phyloP scores from a whole-genome alignment of 2,797 vertebrate genomes.

The Pelodytes ibericus region DNA sequence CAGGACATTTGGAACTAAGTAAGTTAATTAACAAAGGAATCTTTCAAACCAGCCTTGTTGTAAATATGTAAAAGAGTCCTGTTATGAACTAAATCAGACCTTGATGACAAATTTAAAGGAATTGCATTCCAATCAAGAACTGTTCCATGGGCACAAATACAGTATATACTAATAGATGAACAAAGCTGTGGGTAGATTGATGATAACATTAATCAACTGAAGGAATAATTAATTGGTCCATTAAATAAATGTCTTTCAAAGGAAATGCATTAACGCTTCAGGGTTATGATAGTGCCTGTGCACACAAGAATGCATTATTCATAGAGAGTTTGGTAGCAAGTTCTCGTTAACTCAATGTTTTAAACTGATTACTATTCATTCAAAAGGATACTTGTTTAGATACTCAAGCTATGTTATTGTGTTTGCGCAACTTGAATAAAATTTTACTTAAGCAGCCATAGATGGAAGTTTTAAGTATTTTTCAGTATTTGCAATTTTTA shows the following conservation, averaged over 20 bases:
- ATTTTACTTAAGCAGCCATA: neutral
- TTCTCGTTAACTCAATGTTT: slow-evolving; percentile 7
- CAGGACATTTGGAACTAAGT: too few species aligned
- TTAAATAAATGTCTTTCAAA: slow-evolving; percentile 45
- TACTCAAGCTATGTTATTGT: neutral
- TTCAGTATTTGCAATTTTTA: too few species aligned
- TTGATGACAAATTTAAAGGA: neutral
- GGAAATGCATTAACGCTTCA: slow-evolving; percentile 17
- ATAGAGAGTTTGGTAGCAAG: slow-evolving; percentile 3
- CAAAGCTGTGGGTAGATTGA: slow-evolving; percentile 29
- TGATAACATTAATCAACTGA: slow-evolving; percentile 43
- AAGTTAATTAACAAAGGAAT: slow-evolving; percentile 18
- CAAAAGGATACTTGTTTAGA: neutral
- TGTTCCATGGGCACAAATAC: neutral
- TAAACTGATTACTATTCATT: slow-evolving; percentile 5
- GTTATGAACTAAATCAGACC: slow-evolving; percentile 13
- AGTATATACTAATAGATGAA: slow-evolving; percentile 3
- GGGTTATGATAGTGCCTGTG: slow-evolving; percentile 8
- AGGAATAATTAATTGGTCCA: slow-evolving; percentile 37
- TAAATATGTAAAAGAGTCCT: neutral
- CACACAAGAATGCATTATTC: slow-evolving; percentile 17
- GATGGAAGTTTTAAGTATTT: neutral
- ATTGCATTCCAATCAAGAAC: slow-evolving; percentile 13
- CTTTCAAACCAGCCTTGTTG: neutral
- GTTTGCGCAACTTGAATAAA: neutral